Evolutionary conservation across 2,797 vertebrate genomes (phyloP).

Genomic region (Leptatherina wallacei): DNA sequence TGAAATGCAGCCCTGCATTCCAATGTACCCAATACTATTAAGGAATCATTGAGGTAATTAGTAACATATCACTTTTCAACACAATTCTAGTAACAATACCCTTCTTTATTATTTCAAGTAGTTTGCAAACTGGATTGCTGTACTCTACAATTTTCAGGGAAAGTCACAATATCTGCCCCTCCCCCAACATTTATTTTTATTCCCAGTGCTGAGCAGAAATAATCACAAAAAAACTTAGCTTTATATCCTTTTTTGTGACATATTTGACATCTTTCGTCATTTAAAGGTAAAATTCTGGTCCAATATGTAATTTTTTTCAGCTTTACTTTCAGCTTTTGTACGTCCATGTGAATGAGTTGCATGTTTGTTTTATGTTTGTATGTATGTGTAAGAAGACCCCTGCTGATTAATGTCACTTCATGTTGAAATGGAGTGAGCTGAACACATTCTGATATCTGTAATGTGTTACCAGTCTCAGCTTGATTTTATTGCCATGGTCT

Average conservation of each 20-base stretch:
- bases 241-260: constrained; percentile 1
- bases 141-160: constrained; percentile 30
- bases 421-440: constrained; percentile 75
- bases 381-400: constrained; percentile 65
- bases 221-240: constrained; percentile 56
- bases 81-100: constrained; percentile 26
- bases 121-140: constrained; percentile 28
- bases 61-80: constrained; percentile 14
- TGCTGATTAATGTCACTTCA: constrained; percentile 77
- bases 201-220: constrained; percentile 58
- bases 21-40: background rate
- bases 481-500: constrained; percentile 80
- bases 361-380: constrained; percentile 67
- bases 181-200: constrained; percentile 55
- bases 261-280: constrained; percentile 25
- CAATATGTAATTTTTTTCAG: constrained; percentile 28
- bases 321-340: constrained; percentile 27
- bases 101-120: constrained; percentile 45
- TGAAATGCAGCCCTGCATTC: constrained; percentile 9
- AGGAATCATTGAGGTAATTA: constrained; percentile 27
- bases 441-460: constrained; percentile 76
- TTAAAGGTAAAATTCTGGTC: constrained; percentile 43
- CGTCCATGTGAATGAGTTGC: constrained; percentile 59
- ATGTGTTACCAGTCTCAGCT: constrained; percentile 76
- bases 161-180: constrained; percentile 35